Conservation (phyloP, 1,140 invertebrate genomes). For the Drosophila dunni region DNA sequence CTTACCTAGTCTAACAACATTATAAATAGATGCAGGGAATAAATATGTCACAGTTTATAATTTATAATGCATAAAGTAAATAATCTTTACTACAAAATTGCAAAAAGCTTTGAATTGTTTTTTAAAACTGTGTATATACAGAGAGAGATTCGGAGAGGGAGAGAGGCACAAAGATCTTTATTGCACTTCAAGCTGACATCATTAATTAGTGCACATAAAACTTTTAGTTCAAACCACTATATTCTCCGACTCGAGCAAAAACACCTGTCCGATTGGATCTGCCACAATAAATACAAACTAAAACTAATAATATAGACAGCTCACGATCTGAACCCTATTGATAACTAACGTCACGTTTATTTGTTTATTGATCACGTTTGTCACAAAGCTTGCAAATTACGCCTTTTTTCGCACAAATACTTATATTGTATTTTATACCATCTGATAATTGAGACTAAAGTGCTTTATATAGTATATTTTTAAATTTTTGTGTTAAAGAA, state of each 20-base stretch:
- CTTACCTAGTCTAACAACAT: not conserved
- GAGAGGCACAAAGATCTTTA: slow-evolving; percentile 8
- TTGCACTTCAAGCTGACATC: slow-evolving; percentile 35
- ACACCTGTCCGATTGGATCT: slow-evolving; percentile 55
- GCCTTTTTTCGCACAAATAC: slow-evolving; percentile 1
- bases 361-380: slow-evolving; percentile 19
- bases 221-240: slow-evolving; percentile 18
- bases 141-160: not conserved
- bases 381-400: not conserved
- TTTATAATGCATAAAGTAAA: not conserved
- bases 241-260: slow-evolving; percentile 33
- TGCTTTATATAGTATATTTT: not conserved
- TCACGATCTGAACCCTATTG: slow-evolving; percentile 5
- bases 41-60: not conserved
- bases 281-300: slow-evolving; percentile 4
- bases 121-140: not conserved
- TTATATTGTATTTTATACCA: not conserved
- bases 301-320: slow-evolving; percentile 8
- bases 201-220: slow-evolving; percentile 70
- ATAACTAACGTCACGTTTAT: slow-evolving; percentile 27
- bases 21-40: not conserved
- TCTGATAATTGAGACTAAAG: not conserved
- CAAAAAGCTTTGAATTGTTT: not conserved
- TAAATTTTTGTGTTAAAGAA: slow-evolving; percentile 11
- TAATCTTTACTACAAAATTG: not conserved